Percentiles rank a stretch among this genome's conserved stretches.
phyloP scores from a whole-genome alignment of 1,140 invertebrate genomes.

The Drosophila persimilis region DNA sequence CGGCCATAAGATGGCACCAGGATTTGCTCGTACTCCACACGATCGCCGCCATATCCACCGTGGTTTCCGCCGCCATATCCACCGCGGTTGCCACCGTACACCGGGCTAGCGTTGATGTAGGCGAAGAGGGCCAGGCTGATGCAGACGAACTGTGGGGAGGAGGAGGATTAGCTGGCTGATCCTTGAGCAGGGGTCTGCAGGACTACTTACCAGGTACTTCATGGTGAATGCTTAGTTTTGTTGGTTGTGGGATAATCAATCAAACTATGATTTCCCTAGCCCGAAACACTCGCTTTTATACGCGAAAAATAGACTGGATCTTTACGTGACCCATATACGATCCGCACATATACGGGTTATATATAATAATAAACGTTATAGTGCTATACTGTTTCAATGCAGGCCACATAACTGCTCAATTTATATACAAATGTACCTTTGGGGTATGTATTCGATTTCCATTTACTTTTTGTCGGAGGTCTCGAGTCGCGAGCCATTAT shows the following conservation, averaged over 20 bases:
- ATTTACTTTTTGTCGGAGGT: slow-evolving; percentile 21
- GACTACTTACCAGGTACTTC: slow-evolving; percentile 74
- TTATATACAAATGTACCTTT: slow-evolving; percentile 8
- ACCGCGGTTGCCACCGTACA: slow-evolving; percentile 29
- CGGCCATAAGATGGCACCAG: slow-evolving; percentile 17
- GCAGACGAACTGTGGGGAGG: slow-evolving; percentile 46
- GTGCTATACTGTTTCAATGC: slow-evolving; percentile 32
- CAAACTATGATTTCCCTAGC: slow-evolving; percentile 69
- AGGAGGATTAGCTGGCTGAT: slow-evolving; percentile 38
- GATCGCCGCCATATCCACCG: slow-evolving; percentile 15
- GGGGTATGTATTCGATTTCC: slow-evolving; percentile 31
- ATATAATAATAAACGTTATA: slow-evolving; percentile 14
- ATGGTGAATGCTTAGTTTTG: slow-evolving; percentile 74
- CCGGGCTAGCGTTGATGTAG: slow-evolving; percentile 52
- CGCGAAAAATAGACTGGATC: slow-evolving; percentile 51
- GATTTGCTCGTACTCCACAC: slow-evolving; percentile 47
- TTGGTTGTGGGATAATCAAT: slow-evolving; percentile 73
- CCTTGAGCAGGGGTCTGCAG: background rate
- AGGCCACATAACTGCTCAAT: slow-evolving; percentile 60
- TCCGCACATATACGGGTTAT: background rate
- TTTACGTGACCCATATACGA: slow-evolving; percentile 67
- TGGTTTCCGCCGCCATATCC: slow-evolving; percentile 37
- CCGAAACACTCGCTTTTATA: slow-evolving; percentile 61
- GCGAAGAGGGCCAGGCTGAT: slow-evolving; percentile 58
- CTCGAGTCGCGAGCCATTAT: slow-evolving; percentile 39